Conservation (phyloP, 2,888 invertebrate genomes). For the Torymus aiolomorphi region DNA sequence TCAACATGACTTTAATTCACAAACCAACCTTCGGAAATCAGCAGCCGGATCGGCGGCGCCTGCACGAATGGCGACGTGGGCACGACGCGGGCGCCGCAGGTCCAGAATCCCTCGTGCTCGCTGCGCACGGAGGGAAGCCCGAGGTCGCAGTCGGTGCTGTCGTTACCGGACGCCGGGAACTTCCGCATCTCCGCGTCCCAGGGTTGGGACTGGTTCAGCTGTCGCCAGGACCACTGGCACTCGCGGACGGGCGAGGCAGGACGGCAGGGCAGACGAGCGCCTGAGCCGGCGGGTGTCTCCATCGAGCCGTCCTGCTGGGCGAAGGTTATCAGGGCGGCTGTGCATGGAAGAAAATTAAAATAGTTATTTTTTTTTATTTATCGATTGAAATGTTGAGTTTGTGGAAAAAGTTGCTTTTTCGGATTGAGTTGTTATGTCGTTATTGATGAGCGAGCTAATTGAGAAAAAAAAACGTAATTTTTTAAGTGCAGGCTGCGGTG, state of each 20-base stretch:
- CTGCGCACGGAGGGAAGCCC: constrained; percentile 69
- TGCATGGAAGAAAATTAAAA: no score
- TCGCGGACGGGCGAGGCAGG: constrained; percentile 68
- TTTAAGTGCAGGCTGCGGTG: no score
- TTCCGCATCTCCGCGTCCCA: constrained; percentile 71
- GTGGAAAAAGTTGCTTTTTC: no score
- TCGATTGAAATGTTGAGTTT: no score
- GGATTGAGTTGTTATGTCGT: no score
- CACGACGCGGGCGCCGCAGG: constrained; percentile 69
- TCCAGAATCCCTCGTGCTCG: constrained; percentile 74
- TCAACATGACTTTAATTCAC: no score
- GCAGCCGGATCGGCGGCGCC: constrained; percentile 67
- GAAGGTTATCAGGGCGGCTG: constrained; percentile 66
- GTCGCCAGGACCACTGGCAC: constrained; percentile 74
- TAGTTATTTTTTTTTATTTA: no score
- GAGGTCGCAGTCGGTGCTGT: constrained; percentile 71
- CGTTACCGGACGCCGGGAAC: constrained; percentile 70
- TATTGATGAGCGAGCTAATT: not conserved
- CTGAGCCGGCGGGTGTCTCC: constrained; percentile 69
- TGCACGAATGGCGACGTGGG: constrained; percentile 67
- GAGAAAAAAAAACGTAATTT: no score
- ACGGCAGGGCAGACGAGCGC: constrained; percentile 69
- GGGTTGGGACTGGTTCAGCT: constrained; percentile 71
- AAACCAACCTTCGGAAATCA: constrained; percentile 71
- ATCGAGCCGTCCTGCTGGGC: constrained; percentile 65